Evolutionary conservation across 2,113 vertebrate genomes (phyloP), one percentile per base, ranked within the genome.

Genomic region (Scytalopus superciliaris): DNA sequence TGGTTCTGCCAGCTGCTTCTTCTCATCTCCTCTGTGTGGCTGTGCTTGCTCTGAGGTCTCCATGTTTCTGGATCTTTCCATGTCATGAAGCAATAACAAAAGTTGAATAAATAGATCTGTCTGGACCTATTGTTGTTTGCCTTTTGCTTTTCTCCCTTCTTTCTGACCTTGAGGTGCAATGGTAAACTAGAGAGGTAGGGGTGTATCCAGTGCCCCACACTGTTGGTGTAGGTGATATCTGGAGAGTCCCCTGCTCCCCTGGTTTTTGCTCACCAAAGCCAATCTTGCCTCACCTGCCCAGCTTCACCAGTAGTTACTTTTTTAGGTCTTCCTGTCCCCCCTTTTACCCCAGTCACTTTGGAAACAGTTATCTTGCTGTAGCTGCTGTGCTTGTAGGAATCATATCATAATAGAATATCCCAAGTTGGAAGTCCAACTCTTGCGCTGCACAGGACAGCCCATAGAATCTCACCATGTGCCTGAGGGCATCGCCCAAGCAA

Each of bases 131-230:
- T 74, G 52, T 57, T 76, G 24, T 73, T 82, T 4, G 23, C 45
- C 56, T 91, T 84, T 79, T 79, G 50, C 53, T 94, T 86, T 85
- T 24, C 11, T 84, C 45, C 44, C 53, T 87, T 89, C 50, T 93
- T 35, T 67, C 90, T 96, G 97, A 98, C 97, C 97, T 98, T 98
- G 97, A 97, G 57, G 44, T 77, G 56, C 55, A 74, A 6, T 33
- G 9, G 28, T 62, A 88, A 81, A 39, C 60, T 68, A 24, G 35
- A 57, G 42, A 44, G 59, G 17, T 18, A 27, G 50, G 35, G 9
- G 3, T 1, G 11, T 37, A 17, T 30, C 33, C 13, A 19, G 30
- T 67, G 30, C 50, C 33, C 24, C 9, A 14, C 5, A 10, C 18
- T 27, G 14, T 57, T 67, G 37, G 9, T 63, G 42, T 25, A 15